Base-by-base conservation (phyloP, 1,140 invertebrate genomes). In the Heliconius melpomene region DNA sequence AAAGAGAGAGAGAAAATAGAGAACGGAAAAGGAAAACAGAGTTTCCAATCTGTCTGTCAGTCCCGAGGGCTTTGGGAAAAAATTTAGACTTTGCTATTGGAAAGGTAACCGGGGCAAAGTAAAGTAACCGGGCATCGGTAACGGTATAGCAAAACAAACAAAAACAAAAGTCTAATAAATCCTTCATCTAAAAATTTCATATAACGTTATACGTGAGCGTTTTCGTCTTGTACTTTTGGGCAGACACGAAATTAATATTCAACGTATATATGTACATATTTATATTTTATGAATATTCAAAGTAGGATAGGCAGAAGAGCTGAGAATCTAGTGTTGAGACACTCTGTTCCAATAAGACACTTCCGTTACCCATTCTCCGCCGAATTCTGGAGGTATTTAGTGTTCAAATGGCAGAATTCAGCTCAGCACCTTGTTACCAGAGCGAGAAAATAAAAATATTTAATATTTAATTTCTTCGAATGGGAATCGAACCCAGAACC, bases 31-130 rank as follows among this genome's bases (percentile, higher is more conserved):
- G 36, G 36, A 38, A 72, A 72, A 38, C 36, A 40, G 36, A 72
- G 36, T n/a, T 72, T 72, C 71, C 71, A 72, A 72, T 72, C 71
- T 20, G 71, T 38, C 71, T 38, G 71, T 36, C 71, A 72, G 71
- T 72, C 71, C 36, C 71, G 8, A 23, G 71, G 36, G 71, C 32
- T 72, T 40, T 72, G 71, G 0, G 71, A 23, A 40, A 72, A 72
- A 72, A 72, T 46, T n/a, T 72, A 32, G 36, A 72, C 26, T 66
- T 29, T 26, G 26, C 23, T 66, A 66, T 66, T 66, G 60, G 60
- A 66, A 66, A 66, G 60, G 60, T 66, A 66, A 18, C 60, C 60
- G 13, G 26, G 26, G 60, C 26, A 66, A 66, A 26, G 60, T 66
- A 29, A 66, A 66, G 60, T 66, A 66, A 13, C 26, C 50, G 50